phyloP scores from a whole-genome alignment of 2,888 invertebrate species.

The Eretmocerus hayati region DNA sequence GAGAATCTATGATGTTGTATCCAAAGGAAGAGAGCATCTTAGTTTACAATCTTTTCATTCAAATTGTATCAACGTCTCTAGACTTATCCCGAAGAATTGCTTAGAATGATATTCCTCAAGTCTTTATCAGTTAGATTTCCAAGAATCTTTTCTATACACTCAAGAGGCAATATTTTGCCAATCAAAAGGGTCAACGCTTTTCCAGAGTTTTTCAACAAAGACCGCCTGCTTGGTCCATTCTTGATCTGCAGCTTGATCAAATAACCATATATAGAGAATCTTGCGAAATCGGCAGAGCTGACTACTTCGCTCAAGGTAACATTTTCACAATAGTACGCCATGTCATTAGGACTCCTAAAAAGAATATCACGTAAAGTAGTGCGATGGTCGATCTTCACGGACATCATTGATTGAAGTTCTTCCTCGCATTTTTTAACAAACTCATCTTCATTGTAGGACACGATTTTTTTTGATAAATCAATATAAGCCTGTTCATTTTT shows the following conservation, averaged over 20 bases:
- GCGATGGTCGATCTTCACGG: slow-evolving; percentile 2
- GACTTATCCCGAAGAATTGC: too few relatives aligned
- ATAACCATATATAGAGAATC: slow-evolving; percentile 7
- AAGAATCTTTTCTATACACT: slow-evolving; percentile 3
- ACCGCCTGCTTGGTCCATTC: slow-evolving; percentile 1
- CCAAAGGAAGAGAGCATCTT: too few relatives aligned
- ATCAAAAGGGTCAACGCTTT: neutral
- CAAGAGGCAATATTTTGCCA: neutral
- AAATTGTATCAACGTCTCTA: too few relatives aligned
- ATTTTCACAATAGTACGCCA: slow-evolving; percentile 3
- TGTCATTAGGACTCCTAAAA: slow-evolving; percentile 5
- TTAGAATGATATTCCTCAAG: slow-evolving; percentile 4
- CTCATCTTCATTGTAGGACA: too few relatives aligned
- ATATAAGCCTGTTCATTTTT: too few relatives aligned
- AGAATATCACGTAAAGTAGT: slow-evolving; percentile 6
- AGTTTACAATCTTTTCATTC: too few relatives aligned
- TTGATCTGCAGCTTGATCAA: slow-evolving; percentile 7
- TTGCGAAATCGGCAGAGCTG: slow-evolving; percentile 1
- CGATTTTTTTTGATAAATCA: too few relatives aligned
- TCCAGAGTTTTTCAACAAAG: slow-evolving; percentile 1
- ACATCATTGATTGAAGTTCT: slow-evolving; percentile 5
- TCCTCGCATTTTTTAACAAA: neutral
- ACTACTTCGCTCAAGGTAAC: neutral
- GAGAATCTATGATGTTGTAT: too few relatives aligned
- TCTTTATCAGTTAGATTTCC: slow-evolving; percentile 4